These are phyloP conservation scores for Cyprinodon brontotheroides DNA, from an alignment of 2,113 vertebrate genomes.

Conservation along the genomic window DNA sequence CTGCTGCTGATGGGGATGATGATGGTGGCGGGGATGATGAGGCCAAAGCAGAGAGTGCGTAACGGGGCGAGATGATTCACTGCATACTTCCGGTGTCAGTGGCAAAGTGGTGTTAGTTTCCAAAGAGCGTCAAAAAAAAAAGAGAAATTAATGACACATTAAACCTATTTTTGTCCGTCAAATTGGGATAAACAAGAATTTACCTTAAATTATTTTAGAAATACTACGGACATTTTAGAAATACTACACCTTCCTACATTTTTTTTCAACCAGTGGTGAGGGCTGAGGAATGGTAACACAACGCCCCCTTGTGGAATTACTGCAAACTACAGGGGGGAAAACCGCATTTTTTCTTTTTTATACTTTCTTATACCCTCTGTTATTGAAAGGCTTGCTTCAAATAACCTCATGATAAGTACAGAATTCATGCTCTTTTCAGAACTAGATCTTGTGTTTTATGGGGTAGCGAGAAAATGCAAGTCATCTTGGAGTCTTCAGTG, in stretches of 20 bases:
- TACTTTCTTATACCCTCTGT: background rate
- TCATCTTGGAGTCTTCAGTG: no score
- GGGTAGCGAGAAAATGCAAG: no score
- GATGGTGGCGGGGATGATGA: slow-evolving; percentile 35
- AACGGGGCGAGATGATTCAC: slow-evolving; percentile 19
- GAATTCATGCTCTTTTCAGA: no score
- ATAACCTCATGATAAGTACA: no score
- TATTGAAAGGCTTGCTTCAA: no score
- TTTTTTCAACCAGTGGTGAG: background rate
- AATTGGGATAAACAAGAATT: background rate
- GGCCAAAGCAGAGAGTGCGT: slow-evolving; percentile 25
- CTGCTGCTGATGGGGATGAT: background rate
- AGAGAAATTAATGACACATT: background rate
- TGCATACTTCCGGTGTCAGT: slow-evolving; percentile 35
- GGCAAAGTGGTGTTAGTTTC: background rate
- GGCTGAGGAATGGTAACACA: background rate
- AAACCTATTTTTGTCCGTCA: background rate
- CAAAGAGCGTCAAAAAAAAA: slow-evolving; percentile 33
- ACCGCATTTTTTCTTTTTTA: background rate
- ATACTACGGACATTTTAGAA: background rate
- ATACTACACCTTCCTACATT: background rate
- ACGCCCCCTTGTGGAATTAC: slow-evolving; percentile 21
- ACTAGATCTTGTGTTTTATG: no score
- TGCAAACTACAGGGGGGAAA: background rate
- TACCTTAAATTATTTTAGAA: background rate